Evolutionary conservation across 2,113 vertebrate species (phyloP), one percentile per base, ranked within the genome.

Genomic region (Saimiri boliviensis): DNA sequence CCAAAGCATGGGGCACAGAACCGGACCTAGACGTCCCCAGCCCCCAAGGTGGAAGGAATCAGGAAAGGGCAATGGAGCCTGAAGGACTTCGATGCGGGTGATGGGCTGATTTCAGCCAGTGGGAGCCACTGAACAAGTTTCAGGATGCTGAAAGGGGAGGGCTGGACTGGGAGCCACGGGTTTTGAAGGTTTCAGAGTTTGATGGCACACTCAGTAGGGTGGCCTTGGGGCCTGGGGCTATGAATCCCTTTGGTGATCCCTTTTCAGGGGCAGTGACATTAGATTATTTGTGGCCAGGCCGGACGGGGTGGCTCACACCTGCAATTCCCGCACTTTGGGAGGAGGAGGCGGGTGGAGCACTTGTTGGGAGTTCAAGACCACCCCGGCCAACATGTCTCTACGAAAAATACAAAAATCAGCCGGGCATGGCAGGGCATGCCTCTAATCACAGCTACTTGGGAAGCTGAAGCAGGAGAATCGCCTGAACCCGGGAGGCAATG

Each of bases 1-100:
- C 60, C 52, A 21, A 58, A 71, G 27, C 10, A 1, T 0, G 11
- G 71, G 37, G 30, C 0, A 37, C 19, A 0, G 40, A 30, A n/a
- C 19, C 20, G 9, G 1, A 32, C 5, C 8, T 37, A 6, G n/a
- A 70, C 1, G n/a, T 37, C 16, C 27, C 49, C 54, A 42, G 66
- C 6, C 21, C 10, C 13, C n/a, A 49, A 25, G 20, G 7, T 5
- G 2, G 14, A 47, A 71, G 42, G 82, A 56, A 47, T 27, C 81
- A 37, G 35, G 45, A 1, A 20, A 2, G 17, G 30, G 19, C 20
- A 54, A 47, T 25, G 70, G 27, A 52, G 79, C 11, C 1, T 30
- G 37, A 56, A 81, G 74, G 68, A 45, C 81, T 63, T 63, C 16
- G 54, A 71, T 6, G 4, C 27, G 20, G 27, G 9, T 1, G 3